Evolutionary conservation across 2,888 invertebrate genomes (phyloP).

Genomic region (Vannuccia rotundouncinata): DNA sequence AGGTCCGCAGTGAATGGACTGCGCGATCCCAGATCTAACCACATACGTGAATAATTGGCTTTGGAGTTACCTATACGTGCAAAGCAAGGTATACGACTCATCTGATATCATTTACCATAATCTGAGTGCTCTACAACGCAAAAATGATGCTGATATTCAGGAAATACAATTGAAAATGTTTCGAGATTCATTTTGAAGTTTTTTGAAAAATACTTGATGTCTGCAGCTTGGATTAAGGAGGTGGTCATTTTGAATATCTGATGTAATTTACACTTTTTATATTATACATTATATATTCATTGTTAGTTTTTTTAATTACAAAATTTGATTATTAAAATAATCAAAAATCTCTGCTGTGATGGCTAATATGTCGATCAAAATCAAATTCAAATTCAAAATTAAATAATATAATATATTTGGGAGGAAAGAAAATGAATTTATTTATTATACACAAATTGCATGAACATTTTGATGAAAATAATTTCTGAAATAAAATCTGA

Average conservation of each 20-base stretch:
- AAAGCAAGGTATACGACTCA: not conserved
- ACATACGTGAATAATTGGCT: not conserved
- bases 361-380: too few relatives aligned
- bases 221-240: not conserved
- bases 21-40: not conserved
- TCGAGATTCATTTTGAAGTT: not conserved
- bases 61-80: not conserved
- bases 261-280: not conserved
- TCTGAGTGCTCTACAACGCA: not conserved
- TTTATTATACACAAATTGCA: too few relatives aligned
- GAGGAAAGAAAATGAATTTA: too few relatives aligned
- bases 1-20: not conserved
- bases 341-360: too few relatives aligned
- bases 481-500: too few relatives aligned
- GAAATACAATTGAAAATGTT: not conserved
- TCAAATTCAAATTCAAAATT: too few relatives aligned
- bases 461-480: too few relatives aligned
- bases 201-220: not conserved
- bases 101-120: not conserved
- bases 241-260: not conserved
- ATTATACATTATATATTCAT: too few relatives aligned
- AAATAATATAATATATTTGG: too few relatives aligned
- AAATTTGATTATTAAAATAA: too few relatives aligned
- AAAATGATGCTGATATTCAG: not conserved
- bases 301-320: too few relatives aligned